Base-by-base conservation (phyloP, 2,113 vertebrate species). In the Emydocephalus ijimae region DNA sequence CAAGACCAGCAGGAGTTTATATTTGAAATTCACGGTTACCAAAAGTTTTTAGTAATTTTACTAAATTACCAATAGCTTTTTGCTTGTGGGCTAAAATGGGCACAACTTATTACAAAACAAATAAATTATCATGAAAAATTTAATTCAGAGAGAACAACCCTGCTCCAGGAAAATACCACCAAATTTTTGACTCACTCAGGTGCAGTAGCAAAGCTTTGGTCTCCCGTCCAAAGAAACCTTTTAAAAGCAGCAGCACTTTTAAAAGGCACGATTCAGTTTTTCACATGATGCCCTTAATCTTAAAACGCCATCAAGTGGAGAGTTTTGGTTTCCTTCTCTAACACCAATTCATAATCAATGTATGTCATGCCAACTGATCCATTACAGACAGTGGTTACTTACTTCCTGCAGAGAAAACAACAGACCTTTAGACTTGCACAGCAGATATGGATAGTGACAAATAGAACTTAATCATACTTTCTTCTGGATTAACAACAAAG, bases 91-190 rank as follows among this genome's bases (percentile, higher is more conserved):
- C 93, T 92, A 93, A 94, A 89, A 95, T 92, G 92, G 96, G 94
- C 95, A 93, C 90, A 45, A 94, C 93, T 95, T 95, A 95, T 95
- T 89, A 74, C 95, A 93, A 87, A 1, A 5, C 96, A 94, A 87
- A 1, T 2, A 61, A 55, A 64, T 54, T 48, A 88, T 56, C 54
- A 48, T 21, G 74, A 12, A 91, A 85, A 34, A 48, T 69, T 39
- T 54, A 54, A 86, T 90, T 90, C 81, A 89, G 56, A 87, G 45
- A 89, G 55, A 89, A 86, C 56, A 91, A 90, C 34, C 23, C 2
- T 24, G 92, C 90, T 61, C 2, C 2, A 92, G 39, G 52, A 85
- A 91, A 92, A 91, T 85, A 6, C 39, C 92, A 91, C 23, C 39
- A 8, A 1, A 85, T 7, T 81, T 5, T 85, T 45, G 90, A 61